Base-by-base conservation (phyloP, 35 echinoderm and acorn worm genomes). In the Acanthaster planci region DNA sequence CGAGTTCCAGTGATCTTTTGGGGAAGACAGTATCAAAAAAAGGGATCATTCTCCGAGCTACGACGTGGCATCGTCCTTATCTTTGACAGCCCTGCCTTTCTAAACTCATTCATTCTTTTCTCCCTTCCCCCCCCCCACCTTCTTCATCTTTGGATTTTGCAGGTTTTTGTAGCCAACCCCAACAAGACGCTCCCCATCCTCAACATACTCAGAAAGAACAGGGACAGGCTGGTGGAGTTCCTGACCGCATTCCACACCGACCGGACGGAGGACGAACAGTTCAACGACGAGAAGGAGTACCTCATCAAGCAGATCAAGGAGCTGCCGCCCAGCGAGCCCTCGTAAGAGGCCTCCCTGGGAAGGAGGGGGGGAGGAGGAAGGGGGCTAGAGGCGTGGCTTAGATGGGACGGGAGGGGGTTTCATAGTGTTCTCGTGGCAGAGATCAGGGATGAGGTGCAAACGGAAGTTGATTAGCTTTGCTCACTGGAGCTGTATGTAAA, bases 101-200 rank as follows among this genome's bases (percentile, higher is more conserved):
- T n/a, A n/a, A n/a, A n/a, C n/a, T n/a, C n/a, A n/a, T n/a, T n/a
- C n/a, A n/a, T n/a, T n/a, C n/a, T n/a, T n/a, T n/a, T n/a, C n/a
- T n/a, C n/a, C n/a, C n/a, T n/a, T n/a, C n/a, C n/a, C n/a, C n/a
- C n/a, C n/a, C n/a, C n/a, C n/a, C n/a, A n/a, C n/a, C n/a, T n/a
- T n/a, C n/a, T n/a, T n/a, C n/a, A n/a, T n/a, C n/a, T n/a, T n/a
- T n/a, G n/a, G n/a, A n/a, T n/a, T n/a, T 47, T 38, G 22, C 88
- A 99, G 96, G 96, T 99, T 55, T 97, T 99, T 92, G 96, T 99
- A 55, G 96, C 96, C 1, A 99, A 99, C 77, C 96, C 96, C 15
- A 99, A 94, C 82, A 99, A 99, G 79, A 80, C 88, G 1, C 56
- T 81, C 52, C 67, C 92, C 30, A 94, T 93, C 59, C 85, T 99